Evolutionary conservation across 2,113 vertebrate species (phyloP).

Genomic region (Clarias macrocephalus): DNA sequence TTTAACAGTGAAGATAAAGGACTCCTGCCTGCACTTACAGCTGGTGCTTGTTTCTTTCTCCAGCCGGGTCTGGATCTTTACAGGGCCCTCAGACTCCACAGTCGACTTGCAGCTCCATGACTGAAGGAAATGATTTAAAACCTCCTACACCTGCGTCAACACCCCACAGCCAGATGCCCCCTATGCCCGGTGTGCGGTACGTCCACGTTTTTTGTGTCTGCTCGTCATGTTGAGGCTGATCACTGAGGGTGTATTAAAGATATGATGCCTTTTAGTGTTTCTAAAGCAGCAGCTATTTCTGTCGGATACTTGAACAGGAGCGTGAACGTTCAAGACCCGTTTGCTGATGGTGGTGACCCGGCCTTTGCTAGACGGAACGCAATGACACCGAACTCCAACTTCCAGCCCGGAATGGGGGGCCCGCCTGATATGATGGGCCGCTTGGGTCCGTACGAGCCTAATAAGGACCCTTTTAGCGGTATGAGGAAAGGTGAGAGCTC

Average conservation of each 20-base stretch:
- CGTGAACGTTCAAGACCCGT: conserved; percentile 94
- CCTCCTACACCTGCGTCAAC: conserved; percentile 97
- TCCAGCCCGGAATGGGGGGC: conserved; percentile 90
- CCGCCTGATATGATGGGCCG: conserved; percentile 89
- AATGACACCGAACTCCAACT: conserved; percentile 95
- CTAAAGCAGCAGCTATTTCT: not conserved
- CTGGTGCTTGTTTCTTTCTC: conserved; percentile 39
- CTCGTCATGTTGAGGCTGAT: not conserved
- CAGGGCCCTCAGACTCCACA: conserved; percentile 98
- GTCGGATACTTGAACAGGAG: conserved; percentile 70
- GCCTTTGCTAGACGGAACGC: conserved; percentile 90
- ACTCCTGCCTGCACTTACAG: not conserved
- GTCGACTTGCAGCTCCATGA: conserved; percentile 98
- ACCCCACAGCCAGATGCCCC: conserved; percentile 93
- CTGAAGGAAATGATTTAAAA: conserved; percentile 96
- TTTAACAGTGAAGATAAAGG: not conserved
- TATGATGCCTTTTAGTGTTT: not conserved
- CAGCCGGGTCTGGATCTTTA: conserved; percentile 97
- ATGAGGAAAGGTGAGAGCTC: conserved; percentile 92
- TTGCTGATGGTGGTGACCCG: conserved; percentile 90
- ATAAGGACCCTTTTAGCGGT: conserved; percentile 93
- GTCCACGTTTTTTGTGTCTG: not conserved
- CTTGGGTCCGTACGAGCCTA: conserved; percentile 90
- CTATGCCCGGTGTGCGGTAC: conserved; percentile 92
- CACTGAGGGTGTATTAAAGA: not conserved